Evolutionary conservation across 2,113 vertebrate genomes (phyloP), one percentile per base, ranked within the genome.

Genomic region (Pteropus alecto): DNA sequence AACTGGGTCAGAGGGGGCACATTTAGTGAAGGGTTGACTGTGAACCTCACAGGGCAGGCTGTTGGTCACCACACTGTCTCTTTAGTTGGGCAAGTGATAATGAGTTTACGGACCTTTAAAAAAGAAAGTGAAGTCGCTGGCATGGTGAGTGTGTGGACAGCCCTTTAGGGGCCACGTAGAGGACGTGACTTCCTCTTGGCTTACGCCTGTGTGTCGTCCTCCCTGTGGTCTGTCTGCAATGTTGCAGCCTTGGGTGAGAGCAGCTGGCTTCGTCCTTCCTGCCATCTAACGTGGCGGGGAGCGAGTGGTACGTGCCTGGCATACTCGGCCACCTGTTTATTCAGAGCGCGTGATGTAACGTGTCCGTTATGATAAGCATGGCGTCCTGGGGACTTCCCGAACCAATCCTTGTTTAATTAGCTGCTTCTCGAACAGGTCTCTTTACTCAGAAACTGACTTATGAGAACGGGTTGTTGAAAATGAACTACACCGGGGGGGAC

Each of bases 401-500:
- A 10, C 8, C 0, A 0, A 12, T 21, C 30, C 16, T 8, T 1
- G 12, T 16, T 15, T 21, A 7, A 28, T 7, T 0, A 0, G 14
- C 78, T n/a, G 13, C 85, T 93, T 2, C 56, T 68, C 18, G 10
- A n/a, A 76, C 71, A 99, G 99, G 99, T 24, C 96, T 99, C 87
- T 61, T 93, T 5, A 99, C 98, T 89, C 98, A 99, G 98, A 98
- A 98, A 65, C 96, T 99, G 96, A 99, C 98, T 16, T 99, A 99
- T 0, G 99, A 99, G 96, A 99, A 99, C 74, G 99, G 99, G 26
- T 97, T 99, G 87, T 98, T 99, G 86, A 99, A 99, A 98, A 98
- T 99, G 93, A 99, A 99, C 98, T 99, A 99, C 96, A 99, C 99
- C 0, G 97, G 35, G 0, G 99, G 99, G 26, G 99, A 99, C 10